Base-by-base conservation (phyloP, 1,140 invertebrate species). In the Eufriesea mexicana region DNA sequence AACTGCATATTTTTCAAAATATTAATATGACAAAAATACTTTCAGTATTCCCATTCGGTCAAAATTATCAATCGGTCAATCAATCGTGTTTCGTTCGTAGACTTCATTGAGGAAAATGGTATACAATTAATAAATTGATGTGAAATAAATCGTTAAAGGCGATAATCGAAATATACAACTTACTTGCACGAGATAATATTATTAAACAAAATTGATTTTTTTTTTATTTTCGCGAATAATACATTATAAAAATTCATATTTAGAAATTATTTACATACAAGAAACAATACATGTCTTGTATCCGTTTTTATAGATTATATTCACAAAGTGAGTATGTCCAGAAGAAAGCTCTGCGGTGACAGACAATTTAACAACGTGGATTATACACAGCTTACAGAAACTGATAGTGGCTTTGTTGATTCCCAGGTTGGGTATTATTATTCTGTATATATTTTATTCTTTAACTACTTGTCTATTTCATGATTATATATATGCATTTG, bases 391-490 rank as follows among this genome's bases (percentile, higher is more conserved):
- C 93, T 97, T 23, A 95, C 95, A 5, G 95, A 95, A 91, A 95
- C 95, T 70, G 96, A 96, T 90, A 95, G 95, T 95, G 96, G 96
- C 76, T 97, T 96, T 93, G 95, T 96, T 18, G 97, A 97, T 93
- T 96, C 96, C 70, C 97, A 97, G 90, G 96, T 96, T 70, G 71
- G 42, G 80, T 1, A 54, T 8, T 5, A n/a, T 66, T n/a, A 51
- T 68, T 49, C 55, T 42, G 59, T 23, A 2, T 12, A 51, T 0
- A 66, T 7, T 62, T 47, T 35, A 35, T 35, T 35, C 35, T 35
- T 35, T 68, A 35, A 25, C 71, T 68, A 45, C 62, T 45, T 35
- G 54, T 55, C 61, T 62, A 25, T 20, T 45, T 20, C 47, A 25
- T 54, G 51, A 23, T 49, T 59, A 2, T 2, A 12, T 64, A 47